Conservation (phyloP, 2,888 invertebrate species). For the Conomelus anceps region DNA sequence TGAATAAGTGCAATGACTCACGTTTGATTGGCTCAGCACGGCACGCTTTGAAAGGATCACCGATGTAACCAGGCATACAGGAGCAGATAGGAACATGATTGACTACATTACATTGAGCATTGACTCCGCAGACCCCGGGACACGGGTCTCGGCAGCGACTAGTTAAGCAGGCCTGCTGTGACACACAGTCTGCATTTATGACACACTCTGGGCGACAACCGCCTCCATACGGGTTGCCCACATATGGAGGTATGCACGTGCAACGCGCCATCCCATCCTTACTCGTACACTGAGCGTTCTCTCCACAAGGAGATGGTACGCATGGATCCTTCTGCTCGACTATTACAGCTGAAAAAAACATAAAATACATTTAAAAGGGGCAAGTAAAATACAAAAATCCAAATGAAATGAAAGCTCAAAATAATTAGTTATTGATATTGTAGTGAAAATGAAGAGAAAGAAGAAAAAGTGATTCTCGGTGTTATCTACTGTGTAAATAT, state of each 20-base stretch:
- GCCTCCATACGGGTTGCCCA: constrained; percentile 77
- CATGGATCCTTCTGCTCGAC: constrained; percentile 56
- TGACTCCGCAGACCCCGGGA: constrained; percentile 72
- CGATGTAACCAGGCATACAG: constrained; percentile 66
- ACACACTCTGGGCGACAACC: constrained; percentile 83
- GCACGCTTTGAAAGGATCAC: constrained; percentile 78
- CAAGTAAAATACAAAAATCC: background rate
- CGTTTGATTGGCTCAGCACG: constrained; percentile 51
- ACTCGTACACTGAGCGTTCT: constrained; percentile 71
- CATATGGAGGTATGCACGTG: constrained; percentile 79
- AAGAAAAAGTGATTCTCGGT: too few species aligned
- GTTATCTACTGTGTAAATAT: too few species aligned
- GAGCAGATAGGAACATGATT: constrained; percentile 79
- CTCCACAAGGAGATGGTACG: constrained; percentile 73
- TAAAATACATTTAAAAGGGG: background rate
- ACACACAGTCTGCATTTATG: constrained; percentile 72
- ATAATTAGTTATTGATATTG: too few species aligned
- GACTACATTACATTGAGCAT: constrained; percentile 73
- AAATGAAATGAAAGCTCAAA: too few species aligned
- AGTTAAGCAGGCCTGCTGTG: constrained; percentile 68
- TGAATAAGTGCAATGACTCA: constrained; percentile 44
- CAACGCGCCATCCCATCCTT: constrained; percentile 64
- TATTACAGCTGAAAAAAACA: constrained; percentile 30
- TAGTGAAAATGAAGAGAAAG: too few species aligned
- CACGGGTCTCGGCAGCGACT: constrained; percentile 83